Evolutionary conservation across 2,797 vertebrate species (phyloP).

Genomic region (Gorsachius magnificus): DNA sequence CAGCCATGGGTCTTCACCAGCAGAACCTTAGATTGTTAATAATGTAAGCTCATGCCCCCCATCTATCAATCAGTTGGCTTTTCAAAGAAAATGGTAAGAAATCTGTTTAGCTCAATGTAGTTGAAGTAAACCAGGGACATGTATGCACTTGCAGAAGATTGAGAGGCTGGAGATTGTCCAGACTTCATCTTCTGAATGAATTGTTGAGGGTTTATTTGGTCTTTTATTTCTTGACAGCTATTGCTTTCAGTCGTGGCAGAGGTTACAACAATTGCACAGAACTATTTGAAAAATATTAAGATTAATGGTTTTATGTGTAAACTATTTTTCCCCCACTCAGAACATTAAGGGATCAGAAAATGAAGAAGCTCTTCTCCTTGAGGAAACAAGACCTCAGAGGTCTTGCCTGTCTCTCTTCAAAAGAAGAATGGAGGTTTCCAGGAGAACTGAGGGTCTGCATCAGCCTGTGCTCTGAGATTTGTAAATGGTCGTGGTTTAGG

Average conservation of each 20-base stretch:
- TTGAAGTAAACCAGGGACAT: not conserved
- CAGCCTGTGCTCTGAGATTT: not conserved
- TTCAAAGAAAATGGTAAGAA: not conserved
- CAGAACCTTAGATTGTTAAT: not conserved
- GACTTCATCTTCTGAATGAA: not conserved
- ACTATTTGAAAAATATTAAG: constrained; percentile 7
- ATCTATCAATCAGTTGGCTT: not conserved
- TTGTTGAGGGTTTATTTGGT: constrained; percentile 8
- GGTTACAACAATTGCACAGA: not conserved
- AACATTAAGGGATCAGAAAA: not conserved
- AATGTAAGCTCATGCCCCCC: not conserved
- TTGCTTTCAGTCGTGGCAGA: not conserved
- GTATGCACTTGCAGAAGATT: not conserved
- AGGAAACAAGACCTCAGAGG: not conserved
- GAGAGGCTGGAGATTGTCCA: constrained; percentile 2
- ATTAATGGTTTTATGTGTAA: constrained; percentile 30
- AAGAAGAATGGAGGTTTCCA: not conserved
- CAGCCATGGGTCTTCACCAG: accelerated
- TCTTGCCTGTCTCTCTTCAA: not conserved
- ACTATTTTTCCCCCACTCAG: not conserved
- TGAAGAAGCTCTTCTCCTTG: not conserved
- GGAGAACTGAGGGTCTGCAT: not conserved
- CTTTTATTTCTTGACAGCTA: not conserved
- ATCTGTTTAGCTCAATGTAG: not conserved
- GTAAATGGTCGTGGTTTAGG: not conserved